phyloP scores from a whole-genome alignment of 1,140 invertebrate genomes.

The Atta texana region DNA sequence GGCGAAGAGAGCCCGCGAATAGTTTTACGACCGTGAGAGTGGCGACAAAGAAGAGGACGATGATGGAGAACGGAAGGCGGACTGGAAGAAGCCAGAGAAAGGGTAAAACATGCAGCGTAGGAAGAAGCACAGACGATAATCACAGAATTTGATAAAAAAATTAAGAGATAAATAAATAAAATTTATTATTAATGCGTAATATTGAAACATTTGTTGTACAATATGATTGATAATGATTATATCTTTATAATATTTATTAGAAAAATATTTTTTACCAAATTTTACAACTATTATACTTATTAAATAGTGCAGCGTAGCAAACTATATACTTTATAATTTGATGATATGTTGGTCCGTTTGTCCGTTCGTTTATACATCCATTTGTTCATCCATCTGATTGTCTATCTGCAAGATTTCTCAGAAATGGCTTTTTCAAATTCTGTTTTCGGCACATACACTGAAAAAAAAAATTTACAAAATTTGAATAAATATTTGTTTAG shows the following conservation, averaged over 20 bases:
- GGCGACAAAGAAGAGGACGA: slow-evolving; percentile 62
- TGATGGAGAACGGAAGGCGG: slow-evolving; percentile 10
- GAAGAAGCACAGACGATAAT: background rate
- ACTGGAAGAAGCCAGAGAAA: background rate
- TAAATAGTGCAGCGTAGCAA: too few relatives aligned
- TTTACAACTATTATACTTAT: background rate
- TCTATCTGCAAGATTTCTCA: too few relatives aligned
- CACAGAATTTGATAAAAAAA: background rate
- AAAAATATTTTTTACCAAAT: background rate
- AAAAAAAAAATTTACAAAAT: too few relatives aligned
- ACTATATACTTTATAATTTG: too few relatives aligned
- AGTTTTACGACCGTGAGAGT: slow-evolving; percentile 77
- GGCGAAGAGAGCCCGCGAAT: slow-evolving; percentile 74
- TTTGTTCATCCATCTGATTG: too few relatives aligned
- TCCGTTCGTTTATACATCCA: too few relatives aligned
- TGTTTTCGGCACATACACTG: too few relatives aligned
- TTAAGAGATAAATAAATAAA: background rate
- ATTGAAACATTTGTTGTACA: background rate
- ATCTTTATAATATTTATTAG: background rate
- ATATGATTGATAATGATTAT: background rate
- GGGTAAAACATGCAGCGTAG: background rate
- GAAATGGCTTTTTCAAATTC: too few relatives aligned
- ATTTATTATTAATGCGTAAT: background rate
- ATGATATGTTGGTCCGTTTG: too few relatives aligned
- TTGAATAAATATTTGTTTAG: too few relatives aligned